These are phyloP conservation scores for Anthoscopus minutus DNA, from an alignment of 2,113 vertebrate genomes.

Conservation along the genomic window DNA sequence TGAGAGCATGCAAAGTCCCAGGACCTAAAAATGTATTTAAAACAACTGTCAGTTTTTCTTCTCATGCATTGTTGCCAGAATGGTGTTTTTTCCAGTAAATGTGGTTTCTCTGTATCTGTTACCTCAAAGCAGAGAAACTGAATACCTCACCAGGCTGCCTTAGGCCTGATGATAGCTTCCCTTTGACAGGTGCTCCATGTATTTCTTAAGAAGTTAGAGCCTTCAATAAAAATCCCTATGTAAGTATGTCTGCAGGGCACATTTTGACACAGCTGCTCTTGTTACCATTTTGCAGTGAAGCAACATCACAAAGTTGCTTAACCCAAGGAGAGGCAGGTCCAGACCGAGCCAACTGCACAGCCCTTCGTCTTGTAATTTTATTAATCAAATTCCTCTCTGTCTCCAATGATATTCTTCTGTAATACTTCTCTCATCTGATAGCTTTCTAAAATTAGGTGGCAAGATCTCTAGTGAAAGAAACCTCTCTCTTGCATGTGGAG, in stretches of 20 bases:
- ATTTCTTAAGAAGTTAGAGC: not conserved
- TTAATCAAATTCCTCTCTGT: not conserved
- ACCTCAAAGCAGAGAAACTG: not conserved
- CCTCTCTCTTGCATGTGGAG: not conserved
- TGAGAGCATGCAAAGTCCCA: not conserved
- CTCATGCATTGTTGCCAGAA: not conserved
- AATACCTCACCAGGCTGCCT: not conserved
- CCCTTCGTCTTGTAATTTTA: not conserved
- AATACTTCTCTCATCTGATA: not conserved
- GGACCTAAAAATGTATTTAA: not conserved
- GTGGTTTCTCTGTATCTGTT: not conserved
- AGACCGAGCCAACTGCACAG: rapidly evolving
- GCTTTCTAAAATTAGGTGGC: not conserved
- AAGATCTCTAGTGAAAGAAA: not conserved
- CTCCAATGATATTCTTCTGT: not conserved
- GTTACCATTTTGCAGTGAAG: not conserved
- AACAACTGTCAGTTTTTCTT: not conserved
- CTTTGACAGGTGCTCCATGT: not conserved
- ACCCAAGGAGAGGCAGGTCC: not conserved
- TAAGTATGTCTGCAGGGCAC: not conserved
- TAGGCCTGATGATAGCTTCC: not conserved
- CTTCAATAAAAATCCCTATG: not conserved
- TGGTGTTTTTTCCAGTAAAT: not conserved
- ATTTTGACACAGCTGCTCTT: not conserved
- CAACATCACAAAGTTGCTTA: rapidly evolving